Evolutionary conservation across 2,797 vertebrate species (phyloP), one percentile per base, ranked within the genome.

Genomic region (Rhynchotus rufescens): DNA sequence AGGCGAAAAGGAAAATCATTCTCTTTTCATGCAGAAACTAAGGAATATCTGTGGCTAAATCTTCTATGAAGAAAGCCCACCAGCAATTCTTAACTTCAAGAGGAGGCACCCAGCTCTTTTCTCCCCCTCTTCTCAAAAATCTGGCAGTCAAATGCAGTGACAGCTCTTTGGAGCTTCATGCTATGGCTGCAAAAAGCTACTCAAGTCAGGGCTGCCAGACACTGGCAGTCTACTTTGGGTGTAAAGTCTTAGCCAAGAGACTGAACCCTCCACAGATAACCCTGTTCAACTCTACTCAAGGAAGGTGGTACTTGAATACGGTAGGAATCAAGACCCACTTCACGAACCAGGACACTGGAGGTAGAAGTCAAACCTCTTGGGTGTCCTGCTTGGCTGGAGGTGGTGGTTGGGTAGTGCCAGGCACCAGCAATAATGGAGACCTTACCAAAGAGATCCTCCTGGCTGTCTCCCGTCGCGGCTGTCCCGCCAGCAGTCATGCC

Each of bases 381-480:
- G 23, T 28, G 23, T 15, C 4, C 12, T 61, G 21, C 57, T n/a
- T 22, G 36, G 22, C 36, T 68, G 40, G 7, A 80, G 56, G 26
- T 3, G 3, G 22, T 7, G 12, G n/a, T 3, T 59, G 44, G 23
- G 22, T 28, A 15, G 19, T 7, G 30, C 6, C 4, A 5, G 17
- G 15, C 26, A 34, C 6, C 62, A 73, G 30, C 30, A 54, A 69
- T 20, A 79, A 65, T 12, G 4, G 54, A 3, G 4, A 10, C n/a
- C 84, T 95, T 94, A 97, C 96, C 96, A 47, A 78, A 71, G 30
- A 86, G 26, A 4, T 92, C 72, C 19, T 82, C 65, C 9, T 40
- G 49, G 14, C 21, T 54, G 52, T 78, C 89, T 83, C 6, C 83
- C 36, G 8, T 64, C 10, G 62, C 36, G 15, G 30, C 20, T 8